phyloP scores from a whole-genome alignment of 2,888 invertebrate species.

The Timema podura region DNA sequence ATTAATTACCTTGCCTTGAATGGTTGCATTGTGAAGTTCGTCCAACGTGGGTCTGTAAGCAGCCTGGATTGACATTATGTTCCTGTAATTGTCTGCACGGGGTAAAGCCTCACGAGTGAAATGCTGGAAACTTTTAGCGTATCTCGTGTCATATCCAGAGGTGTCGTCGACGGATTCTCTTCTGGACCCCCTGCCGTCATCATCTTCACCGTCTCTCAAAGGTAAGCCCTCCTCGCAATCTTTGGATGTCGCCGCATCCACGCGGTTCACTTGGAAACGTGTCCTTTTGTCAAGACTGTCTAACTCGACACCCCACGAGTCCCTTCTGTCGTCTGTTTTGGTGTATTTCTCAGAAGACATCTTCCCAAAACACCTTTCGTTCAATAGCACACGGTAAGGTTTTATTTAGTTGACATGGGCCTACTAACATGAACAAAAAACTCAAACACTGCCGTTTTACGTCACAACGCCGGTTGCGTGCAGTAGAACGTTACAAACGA shows the following conservation, averaged over 20 bases:
- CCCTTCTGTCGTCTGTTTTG: conserved; percentile 15
- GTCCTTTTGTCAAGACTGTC: conserved; percentile 48
- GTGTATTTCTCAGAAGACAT: conserved; percentile 11
- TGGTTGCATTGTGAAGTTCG: conserved; percentile 80
- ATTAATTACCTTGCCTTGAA: conserved; percentile 68
- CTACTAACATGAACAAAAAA: too few relatives aligned
- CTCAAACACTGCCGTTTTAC: too few relatives aligned
- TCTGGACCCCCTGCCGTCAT: conserved; percentile 45
- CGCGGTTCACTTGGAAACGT: conserved; percentile 59
- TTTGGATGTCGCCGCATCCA: conserved; percentile 48
- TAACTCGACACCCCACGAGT: conserved; percentile 40
- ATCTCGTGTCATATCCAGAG: conserved; percentile 59
- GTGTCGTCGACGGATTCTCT: conserved; percentile 47
- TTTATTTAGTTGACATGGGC: too few relatives aligned
- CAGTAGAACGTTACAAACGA: too few relatives aligned
- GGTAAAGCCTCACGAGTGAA: conserved; percentile 85
- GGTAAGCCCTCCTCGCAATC: conserved; percentile 37
- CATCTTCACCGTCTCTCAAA: conserved; percentile 27
- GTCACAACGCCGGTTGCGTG: too few relatives aligned
- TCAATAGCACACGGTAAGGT: too few relatives aligned
- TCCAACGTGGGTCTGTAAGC: conserved; percentile 83
- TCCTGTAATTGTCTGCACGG: conserved; percentile 82
- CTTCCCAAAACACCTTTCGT: too few relatives aligned
- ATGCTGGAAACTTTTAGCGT: conserved; percentile 77
- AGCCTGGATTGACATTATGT: conserved; percentile 83